Evolutionary conservation across 2,113 vertebrate genomes (phyloP).

Genomic region (Panthera leo): DNA sequence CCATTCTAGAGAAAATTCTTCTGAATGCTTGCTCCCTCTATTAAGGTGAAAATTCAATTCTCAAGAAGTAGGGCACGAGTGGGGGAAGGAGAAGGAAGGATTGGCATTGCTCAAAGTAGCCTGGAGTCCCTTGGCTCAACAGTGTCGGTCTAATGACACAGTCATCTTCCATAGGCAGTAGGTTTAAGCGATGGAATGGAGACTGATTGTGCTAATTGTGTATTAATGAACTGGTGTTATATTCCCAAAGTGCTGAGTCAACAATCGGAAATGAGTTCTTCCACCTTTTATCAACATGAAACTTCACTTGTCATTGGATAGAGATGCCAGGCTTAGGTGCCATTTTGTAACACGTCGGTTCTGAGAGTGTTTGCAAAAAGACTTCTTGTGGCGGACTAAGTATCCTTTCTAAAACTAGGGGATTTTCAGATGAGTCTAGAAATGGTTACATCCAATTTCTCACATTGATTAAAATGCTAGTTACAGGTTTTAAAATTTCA

Average conservation of each 20-base stretch:
- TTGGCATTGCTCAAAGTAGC: slow-evolving; percentile 19
- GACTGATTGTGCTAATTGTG: slow-evolving; percentile 51
- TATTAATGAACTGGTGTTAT: slow-evolving; percentile 54
- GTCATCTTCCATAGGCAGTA: slow-evolving; percentile 30
- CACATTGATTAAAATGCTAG: neutral
- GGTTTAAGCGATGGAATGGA: slow-evolving; percentile 39
- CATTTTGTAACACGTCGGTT: neutral
- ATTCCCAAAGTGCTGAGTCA: slow-evolving; percentile 21
- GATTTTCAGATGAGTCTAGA: slow-evolving; percentile 25
- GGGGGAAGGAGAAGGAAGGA: neutral
- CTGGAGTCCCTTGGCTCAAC: slow-evolving; percentile 51
- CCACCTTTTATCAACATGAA: neutral
- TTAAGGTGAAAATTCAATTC: slow-evolving; percentile 71
- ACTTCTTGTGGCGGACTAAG: neutral
- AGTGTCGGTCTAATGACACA: slow-evolving; percentile 67
- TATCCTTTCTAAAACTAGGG: slow-evolving; percentile 44
- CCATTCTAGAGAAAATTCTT: slow-evolving; percentile 49
- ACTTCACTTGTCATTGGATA: neutral
- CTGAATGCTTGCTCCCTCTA: slow-evolving; percentile 56
- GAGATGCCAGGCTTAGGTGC: slow-evolving; percentile 27
- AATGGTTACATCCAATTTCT: slow-evolving; percentile 14
- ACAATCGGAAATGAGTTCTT: neutral
- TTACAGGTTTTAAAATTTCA: neutral
- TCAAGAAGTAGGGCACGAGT: slow-evolving; percentile 48
- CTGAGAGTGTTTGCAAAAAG: neutral